A percentile compares a stretch with the other conserved stretches of the same genome.
phyloP scores from a whole-genome alignment of 1,140 invertebrate species.

The Drosophila repletoides region DNA sequence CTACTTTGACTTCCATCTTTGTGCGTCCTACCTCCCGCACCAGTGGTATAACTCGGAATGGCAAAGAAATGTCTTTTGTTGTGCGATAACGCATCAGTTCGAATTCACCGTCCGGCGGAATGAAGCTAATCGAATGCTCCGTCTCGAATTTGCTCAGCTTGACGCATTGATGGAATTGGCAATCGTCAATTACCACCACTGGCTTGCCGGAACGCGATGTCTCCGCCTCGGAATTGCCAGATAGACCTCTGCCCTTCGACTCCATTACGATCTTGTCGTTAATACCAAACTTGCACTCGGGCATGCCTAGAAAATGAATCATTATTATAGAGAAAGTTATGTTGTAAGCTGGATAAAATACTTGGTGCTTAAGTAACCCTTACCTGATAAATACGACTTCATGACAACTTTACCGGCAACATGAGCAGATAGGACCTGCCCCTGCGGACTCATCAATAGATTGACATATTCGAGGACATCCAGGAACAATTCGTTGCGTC shows the following conservation, averaged over 20 bases:
- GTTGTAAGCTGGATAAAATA: background rate
- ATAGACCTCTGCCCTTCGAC: conserved; percentile 91
- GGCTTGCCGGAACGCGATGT: conserved; percentile 94
- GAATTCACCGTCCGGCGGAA: conserved; percentile 99
- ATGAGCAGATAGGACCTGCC: conserved; percentile 99
- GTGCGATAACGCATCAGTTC: conserved; percentile 99
- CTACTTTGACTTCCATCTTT: conserved; percentile 99
- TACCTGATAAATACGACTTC: conserved; percentile 98
- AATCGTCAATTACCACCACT: conserved; percentile 99
- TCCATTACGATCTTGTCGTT: conserved; percentile 99
- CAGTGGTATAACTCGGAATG: conserved; percentile 99
- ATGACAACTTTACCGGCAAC: conserved; percentile 99
- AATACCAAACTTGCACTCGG: conserved; percentile 99
- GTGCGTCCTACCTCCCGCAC: conserved; percentile 98
- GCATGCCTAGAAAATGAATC: conserved; percentile 88
- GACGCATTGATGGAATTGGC: conserved; percentile 99
- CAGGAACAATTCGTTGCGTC: conserved; percentile 98
- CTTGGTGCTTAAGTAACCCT: too few relatives aligned
- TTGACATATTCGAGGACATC: conserved; percentile 99
- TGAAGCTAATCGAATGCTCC: conserved; percentile 99
- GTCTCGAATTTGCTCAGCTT: conserved; percentile 99
- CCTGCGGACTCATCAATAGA: conserved; percentile 99
- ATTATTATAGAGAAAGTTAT: background rate
- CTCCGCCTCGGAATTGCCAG: conserved; percentile 91
- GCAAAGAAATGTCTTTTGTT: conserved; percentile 99